Evolutionary conservation across 2,888 invertebrate genomes (phyloP), one percentile per base, ranked within the genome.

Genomic region (Aquatica leii): DNA sequence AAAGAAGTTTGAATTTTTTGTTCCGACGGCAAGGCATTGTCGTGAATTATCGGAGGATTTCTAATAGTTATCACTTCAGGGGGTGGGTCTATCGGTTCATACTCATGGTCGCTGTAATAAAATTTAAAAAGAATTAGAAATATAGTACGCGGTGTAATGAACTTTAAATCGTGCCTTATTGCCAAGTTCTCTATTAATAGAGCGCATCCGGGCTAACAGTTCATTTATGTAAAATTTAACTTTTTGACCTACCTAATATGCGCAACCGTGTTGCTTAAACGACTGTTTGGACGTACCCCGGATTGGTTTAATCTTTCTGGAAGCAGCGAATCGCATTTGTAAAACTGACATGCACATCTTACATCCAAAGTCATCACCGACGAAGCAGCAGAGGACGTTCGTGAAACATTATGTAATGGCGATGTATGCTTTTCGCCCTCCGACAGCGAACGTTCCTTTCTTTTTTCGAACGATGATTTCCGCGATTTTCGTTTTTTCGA

Each of bases 101-200:
- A 95, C 83, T 94, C 93, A 88, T 95, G 94, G 86, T 94, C 94
- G 87, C 94, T 95, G 86, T 74, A 88, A 88, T 53, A 57, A 12
- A 48, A 67, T 61, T 62, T 14, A 21, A 15, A 34, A 31, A 3
- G 15, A 50, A 14, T 62, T 62, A 31, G 12, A 11, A 15, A 24
- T 24, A 11, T 14, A 4, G 17, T 50, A n/a, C n/a, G n/a, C 2
- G 34, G 50, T 50, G 31, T 24, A 34, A 8, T 34, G 50, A 50
- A 21, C 50, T 24, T 14, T 12, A 9, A 50, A 20, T n/a, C 14
- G n/a, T n/a, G n/a, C n/a, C 2, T 34, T 31, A 12, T 12, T 50
- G 50, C 50, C 50, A 50, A 31, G 24, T 4, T 50, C 34, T 34
- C 41, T 43, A 43, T 43, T 15, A 43, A 43, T 43, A 43, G 14